Conservation (phyloP, 2,113 vertebrate genomes). For the Galemys pyrenaicus region DNA sequence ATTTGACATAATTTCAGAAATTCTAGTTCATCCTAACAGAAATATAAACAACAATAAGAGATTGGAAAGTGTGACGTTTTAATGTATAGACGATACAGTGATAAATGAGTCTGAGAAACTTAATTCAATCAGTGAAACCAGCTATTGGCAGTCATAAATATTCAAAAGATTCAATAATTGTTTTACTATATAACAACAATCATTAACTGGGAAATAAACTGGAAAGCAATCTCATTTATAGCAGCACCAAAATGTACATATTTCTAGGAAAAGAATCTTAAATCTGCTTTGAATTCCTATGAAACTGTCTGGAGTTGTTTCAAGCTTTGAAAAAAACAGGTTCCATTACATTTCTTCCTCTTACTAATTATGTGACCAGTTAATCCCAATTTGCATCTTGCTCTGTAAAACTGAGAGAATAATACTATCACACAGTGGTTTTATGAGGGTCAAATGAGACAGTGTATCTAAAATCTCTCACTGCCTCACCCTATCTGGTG, state of each 20-base stretch:
- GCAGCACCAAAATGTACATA: not conserved
- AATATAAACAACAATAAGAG: slow-evolving; percentile 1
- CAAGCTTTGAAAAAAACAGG: not conserved
- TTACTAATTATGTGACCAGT: not conserved
- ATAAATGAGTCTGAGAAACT: not conserved
- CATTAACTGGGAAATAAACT: slow-evolving; percentile 36
- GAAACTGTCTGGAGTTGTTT: not conserved
- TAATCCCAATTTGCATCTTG: not conserved
- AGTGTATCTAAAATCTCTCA: not conserved
- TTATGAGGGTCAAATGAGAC: not conserved
- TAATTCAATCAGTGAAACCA: not conserved
- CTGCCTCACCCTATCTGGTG: too few species aligned
- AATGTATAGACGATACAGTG: not conserved
- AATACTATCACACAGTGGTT: not conserved
- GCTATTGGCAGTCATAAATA: not conserved
- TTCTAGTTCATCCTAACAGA: not conserved
- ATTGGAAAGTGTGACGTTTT: not conserved
- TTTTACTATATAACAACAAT: not conserved
- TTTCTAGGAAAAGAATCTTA: not conserved
- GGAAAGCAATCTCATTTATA: not conserved
- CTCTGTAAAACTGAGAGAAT: not conserved
- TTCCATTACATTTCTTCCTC: not conserved
- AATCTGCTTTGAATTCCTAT: not conserved
- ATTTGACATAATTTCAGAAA: not conserved
- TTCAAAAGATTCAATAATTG: slow-evolving; percentile 17